Evolutionary conservation across 1,140 invertebrate species (phyloP).

Genomic region (Bicyclus anynana): DNA sequence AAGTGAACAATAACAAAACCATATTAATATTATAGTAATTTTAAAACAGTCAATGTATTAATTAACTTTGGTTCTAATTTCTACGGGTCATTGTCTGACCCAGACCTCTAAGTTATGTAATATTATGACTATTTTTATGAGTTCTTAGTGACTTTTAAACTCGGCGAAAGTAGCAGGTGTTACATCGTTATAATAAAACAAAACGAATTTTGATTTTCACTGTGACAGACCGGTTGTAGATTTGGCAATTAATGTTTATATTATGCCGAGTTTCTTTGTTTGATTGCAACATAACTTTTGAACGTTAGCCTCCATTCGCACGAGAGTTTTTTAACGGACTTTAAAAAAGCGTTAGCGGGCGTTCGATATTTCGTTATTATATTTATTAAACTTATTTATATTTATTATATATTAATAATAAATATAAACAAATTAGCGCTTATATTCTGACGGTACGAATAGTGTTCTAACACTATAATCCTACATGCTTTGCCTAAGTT

Average conservation of each 20-base stretch:
- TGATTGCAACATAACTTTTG: background rate
- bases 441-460: too few relatives aligned
- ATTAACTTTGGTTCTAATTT: constrained; percentile 12
- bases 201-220: constrained; percentile 41
- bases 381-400: too few relatives aligned
- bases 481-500: too few relatives aligned
- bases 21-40: background rate
- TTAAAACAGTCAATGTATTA: background rate
- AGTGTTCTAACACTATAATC: too few relatives aligned
- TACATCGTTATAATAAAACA: constrained; percentile 3
- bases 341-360: too few relatives aligned
- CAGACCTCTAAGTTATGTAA: constrained; percentile 52
- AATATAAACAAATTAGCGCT: too few relatives aligned
- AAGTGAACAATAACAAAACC: background rate
- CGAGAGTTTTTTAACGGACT: too few relatives aligned
- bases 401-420: too few relatives aligned
- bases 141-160: constrained; percentile 12
- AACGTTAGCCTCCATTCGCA: too few relatives aligned
- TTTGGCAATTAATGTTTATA: background rate
- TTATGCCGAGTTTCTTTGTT: background rate
- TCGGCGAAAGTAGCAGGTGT: constrained; percentile 44
- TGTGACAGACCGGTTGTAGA: constrained; percentile 28
- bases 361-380: too few relatives aligned
- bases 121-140: constrained; percentile 7
- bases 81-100: constrained; percentile 36